Evolutionary conservation across 92 coral and sea anemone genomes (phyloP), one percentile per base, ranked within the genome.

Genomic region (Isaurus tuberculatus): DNA sequence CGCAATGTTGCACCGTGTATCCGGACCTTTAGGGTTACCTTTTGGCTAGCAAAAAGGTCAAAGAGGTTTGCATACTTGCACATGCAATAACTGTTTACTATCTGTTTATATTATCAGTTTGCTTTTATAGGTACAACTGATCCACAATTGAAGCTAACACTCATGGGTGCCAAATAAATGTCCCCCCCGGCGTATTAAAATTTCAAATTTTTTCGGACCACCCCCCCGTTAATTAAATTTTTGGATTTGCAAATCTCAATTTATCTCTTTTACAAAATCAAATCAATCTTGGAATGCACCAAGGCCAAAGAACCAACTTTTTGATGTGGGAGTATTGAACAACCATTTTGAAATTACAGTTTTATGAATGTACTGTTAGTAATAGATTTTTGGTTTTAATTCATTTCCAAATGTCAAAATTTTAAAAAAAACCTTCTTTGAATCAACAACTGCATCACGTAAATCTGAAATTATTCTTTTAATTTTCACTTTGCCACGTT

Each of bases 1-100:
- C 30, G 68, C 13, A 63, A 63, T 63, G 68, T 63, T 63, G 31
- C 68, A 25, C 33, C 68, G 68, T 63, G 68, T 63, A n/a, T 23
- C 68, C 27, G 33, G 32, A 17, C 68, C 68, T 61, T 17, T 17
- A 25, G 60, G 60, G 60, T 51, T 51, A 51, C 60, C 60, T 51
- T 48, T 48, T 51, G 60, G 60, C 60, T 15, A 51, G 60, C 60
- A 13, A 51, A 51, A 51, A 51, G 60, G 60, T 51, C 60, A 51
- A 16, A 48, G n/a, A 51, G 60, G 60, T 51, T 51, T 51, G 60
- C 60, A 16, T 51, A 51, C 60, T 51, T 51, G 60, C 60, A 51
- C 60, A 51, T 16, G 60, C 23, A 51, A 4, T n/a, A 51, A 51
- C 60, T 51, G 60, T 13, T 51, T 51, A 51, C 23, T 51, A 51